Base-by-base conservation (phyloP, 2,113 vertebrate species). In the Neopipo cinnamomea region DNA sequence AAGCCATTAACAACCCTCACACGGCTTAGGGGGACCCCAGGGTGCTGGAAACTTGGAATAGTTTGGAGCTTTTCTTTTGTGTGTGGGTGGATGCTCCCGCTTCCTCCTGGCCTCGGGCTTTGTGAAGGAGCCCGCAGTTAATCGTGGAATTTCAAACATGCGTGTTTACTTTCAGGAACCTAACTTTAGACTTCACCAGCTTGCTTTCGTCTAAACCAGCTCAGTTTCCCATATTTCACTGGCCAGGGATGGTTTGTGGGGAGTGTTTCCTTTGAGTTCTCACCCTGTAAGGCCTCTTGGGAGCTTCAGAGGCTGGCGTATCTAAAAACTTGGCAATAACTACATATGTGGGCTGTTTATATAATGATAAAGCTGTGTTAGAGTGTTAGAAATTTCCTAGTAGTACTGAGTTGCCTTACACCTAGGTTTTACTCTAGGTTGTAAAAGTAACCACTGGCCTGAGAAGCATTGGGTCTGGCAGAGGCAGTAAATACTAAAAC, bases 41-140 rank as follows among this genome's bases (percentile, higher is more conserved):
- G 76, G 88, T 92, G 93, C 92, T 97, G 92, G 91, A 93, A 78
- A 90, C 68, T 76, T 91, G 95, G 88, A 94, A 90, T 74, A 66
- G 49, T 71, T 90, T 2, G 53, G 78, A 85, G 91, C 41, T 94
- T 93, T 88, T 44, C 82, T 86, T 93, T 65, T 78, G 91, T 68
- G 61, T 56, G 89, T 39, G 85, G 67, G 85, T 89, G 63, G 91
- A 72, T 92, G 92, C 87, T 96, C 81, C 63, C 22, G 41, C 73
- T 89, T 92, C 93, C 93, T 94, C 82, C 85, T 27, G 14, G 50
- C 91, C 88, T 63, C 8, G 2, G 81, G 93, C 81, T 85, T 85
- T 93, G 85, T 49, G 90, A 90, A 66, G 50, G 17, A 92, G 74
- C 55, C 66, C 1, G 2, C 52, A 66, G 81, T 93, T 93, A 61